Evolutionary conservation across 2,113 vertebrate species (phyloP), one percentile per base, ranked within the genome.

Genomic region (Sebastes fasciatus): DNA sequence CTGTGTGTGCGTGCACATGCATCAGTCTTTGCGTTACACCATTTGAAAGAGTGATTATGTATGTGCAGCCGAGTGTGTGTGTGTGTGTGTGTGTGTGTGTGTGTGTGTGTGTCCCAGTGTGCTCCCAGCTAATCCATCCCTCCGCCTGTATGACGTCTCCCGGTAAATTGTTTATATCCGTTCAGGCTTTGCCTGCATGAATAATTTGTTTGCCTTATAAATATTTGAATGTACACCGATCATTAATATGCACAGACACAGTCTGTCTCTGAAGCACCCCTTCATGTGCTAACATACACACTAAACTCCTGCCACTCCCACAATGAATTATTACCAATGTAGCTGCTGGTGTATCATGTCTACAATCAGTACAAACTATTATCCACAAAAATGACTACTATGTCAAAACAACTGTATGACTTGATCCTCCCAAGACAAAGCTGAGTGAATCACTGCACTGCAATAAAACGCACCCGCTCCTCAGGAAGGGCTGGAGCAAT

Each of bases 81-180:
- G 74, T 65, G 64, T 70, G 84, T 86, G 81, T 63, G 64, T 26
- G 54, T 73, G 62, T 46, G 79, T 67, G 74, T 77, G 74, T 65
- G 64, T 70, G 84, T 86, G 81, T 63, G 64, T 26, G 43, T 61
- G 57, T 83, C 91, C 74, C 88, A 74, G 85, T 87, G 85, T 75
- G 90, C 89, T 88, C 67, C 87, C 64, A 75, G 86, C 88, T 94
- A 93, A 94, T 94, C 93, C 86, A 86, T 95, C 83, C 86, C 87
- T 82, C 84, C 83, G 89, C 88, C 92, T 87, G 94, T 92, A 88
- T 94, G 94, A 91, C 93, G 86, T 94, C 93, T 93, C 80, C 87
- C 87, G 75, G 93, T 94, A 94, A 95, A 96, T 94, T 94, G 95
- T 95, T 95, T 95, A 94, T 95, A 95, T 95, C 93, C 91, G 92